Evolutionary conservation across 2,888 invertebrate genomes (phyloP).

Genomic region (Scaptomyza reducta): DNA sequence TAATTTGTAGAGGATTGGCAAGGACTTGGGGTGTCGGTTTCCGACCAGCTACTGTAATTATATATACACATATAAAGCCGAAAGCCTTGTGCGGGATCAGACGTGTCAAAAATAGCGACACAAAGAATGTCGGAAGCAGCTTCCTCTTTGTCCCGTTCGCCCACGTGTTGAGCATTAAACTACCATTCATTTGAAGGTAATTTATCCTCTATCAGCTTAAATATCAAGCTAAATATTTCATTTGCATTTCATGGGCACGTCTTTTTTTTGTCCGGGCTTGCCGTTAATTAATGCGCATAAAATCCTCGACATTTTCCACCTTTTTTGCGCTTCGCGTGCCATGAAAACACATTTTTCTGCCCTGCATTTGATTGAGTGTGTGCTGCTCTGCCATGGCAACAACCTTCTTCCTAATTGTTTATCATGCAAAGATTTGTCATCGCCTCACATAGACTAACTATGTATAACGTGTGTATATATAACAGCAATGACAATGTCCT

Average conservation of each 20-base stretch:
- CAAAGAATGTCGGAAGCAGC: background rate
- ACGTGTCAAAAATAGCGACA: constrained; percentile 10
- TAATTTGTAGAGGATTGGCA: constrained; percentile 28
- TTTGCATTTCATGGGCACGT: constrained; percentile 42
- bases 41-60: constrained; percentile 26
- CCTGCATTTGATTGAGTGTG: constrained; percentile 51
- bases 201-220: constrained; percentile 77
- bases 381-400: constrained; percentile 10
- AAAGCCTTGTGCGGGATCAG: background rate
- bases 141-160: constrained; percentile 3
- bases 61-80: background rate
- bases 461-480: too few relatives aligned
- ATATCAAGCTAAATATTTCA: constrained; percentile 70
- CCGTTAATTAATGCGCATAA: constrained; percentile 75
- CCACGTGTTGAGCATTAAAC: constrained; percentile 61
- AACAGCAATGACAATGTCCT: background rate
- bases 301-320: constrained; percentile 63
- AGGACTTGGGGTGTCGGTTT: constrained; percentile 25
- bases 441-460: constrained; percentile 1
- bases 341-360: constrained; percentile 1
- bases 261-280: constrained; percentile 19
- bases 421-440: constrained; percentile 53
- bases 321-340: constrained; percentile 24
- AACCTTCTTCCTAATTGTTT: constrained; percentile 38
- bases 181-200: constrained; percentile 59